Percentiles rank a stretch among this genome's conserved stretches.
These are phyloP conservation scores for Huso huso DNA, from an alignment of 2,797 vertebrate genomes.

Conservation along the genomic window DNA sequence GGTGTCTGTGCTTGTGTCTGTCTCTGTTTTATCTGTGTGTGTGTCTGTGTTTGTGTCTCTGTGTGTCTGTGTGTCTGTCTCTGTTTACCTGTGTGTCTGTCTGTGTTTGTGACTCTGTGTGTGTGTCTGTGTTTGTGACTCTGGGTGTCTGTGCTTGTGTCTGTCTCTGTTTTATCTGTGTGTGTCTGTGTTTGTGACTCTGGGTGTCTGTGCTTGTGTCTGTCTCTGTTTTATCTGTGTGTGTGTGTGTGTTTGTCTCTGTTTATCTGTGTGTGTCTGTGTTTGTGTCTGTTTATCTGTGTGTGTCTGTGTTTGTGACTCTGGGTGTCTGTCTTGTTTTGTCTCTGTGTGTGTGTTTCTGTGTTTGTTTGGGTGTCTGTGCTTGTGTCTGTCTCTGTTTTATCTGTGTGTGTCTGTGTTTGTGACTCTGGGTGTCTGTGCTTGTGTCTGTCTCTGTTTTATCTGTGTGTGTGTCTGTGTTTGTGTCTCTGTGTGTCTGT, in stretches of 20 bases:
- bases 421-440: too few relatives aligned
- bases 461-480: too few relatives aligned
- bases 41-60: neutral
- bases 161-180: neutral
- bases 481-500: neutral
- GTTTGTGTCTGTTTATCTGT: neutral
- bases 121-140: neutral
- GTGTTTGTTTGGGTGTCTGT: neutral
- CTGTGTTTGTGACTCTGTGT: slow-evolving; percentile 1
- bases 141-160: neutral
- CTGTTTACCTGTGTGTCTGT: neutral
- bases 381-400: neutral
- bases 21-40: too few relatives aligned
- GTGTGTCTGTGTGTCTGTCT: neutral
- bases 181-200: neutral
- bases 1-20: neutral
- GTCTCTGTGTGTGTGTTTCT: neutral
- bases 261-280: too few relatives aligned
- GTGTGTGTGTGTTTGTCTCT: too few relatives aligned
- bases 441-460: too few relatives aligned
- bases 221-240: too few relatives aligned
- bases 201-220: neutral
- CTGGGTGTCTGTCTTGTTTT: neutral
- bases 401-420: neutral
- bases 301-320: neutral